phyloP scores from a whole-genome alignment of 2,888 invertebrate species.

The Elaeidobius kamerunicus region DNA sequence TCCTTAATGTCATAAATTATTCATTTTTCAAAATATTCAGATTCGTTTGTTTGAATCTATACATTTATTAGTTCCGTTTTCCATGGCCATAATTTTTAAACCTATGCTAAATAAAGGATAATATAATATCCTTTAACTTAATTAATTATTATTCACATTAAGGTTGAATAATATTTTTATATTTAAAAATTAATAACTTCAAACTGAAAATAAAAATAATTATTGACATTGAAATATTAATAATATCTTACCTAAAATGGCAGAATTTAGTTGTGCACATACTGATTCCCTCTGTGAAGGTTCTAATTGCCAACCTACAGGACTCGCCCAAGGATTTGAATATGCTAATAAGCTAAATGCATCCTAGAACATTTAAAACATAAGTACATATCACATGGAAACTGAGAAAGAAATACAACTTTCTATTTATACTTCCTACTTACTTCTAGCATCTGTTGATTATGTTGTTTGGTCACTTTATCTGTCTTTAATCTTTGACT shows the following conservation, averaged over 20 bases:
- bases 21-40: slow-evolving; percentile 67
- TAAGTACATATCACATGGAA: too few species aligned
- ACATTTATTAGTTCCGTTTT: not conserved
- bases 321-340: slow-evolving; percentile 96
- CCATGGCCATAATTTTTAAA: not conserved
- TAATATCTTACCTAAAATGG: slow-evolving; percentile 77
- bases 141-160: too few species aligned
- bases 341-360: slow-evolving; percentile 98
- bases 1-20: slow-evolving; percentile 85
- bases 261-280: slow-evolving; percentile 94
- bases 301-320: slow-evolving; percentile 93
- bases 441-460: slow-evolving; percentile 91
- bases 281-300: slow-evolving; percentile 93
- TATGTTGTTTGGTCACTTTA: slow-evolving; percentile 74
- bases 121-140: not conserved
- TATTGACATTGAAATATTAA: not conserved
- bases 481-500: slow-evolving; percentile 81
- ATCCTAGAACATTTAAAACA: slow-evolving; percentile 60
- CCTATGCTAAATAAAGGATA: not conserved
- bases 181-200: not conserved
- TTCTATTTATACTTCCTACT: too few species aligned
- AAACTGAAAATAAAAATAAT: not conserved
- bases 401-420: too few species aligned
- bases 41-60: not conserved
- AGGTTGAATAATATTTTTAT: not conserved